Evolutionary conservation across 2,888 invertebrate genomes (phyloP).

Genomic region (Cryptus viduatorius): DNA sequence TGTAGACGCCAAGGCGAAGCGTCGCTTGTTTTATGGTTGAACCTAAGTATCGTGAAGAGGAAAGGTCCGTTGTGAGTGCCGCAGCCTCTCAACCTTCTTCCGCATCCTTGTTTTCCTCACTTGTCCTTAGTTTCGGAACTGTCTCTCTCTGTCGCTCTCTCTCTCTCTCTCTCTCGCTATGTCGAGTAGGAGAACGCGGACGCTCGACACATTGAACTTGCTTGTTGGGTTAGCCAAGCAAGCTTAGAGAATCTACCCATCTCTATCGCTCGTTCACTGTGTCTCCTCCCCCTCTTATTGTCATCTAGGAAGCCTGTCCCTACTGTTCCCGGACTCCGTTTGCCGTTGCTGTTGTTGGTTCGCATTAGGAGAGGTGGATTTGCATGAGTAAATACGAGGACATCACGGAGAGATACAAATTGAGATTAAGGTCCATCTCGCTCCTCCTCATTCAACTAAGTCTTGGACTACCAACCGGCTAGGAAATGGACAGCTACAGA

Average conservation of each 20-base stretch:
- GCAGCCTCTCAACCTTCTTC: slow-evolving; percentile 20
- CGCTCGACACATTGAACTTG: slow-evolving; percentile 54
- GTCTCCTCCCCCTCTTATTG: slow-evolving; percentile 48
- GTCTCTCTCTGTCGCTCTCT: not conserved
- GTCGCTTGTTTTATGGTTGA: slow-evolving; percentile 74
- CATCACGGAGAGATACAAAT: slow-evolving; percentile 74
- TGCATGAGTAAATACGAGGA: slow-evolving; percentile 77
- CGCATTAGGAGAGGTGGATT: slow-evolving; percentile 74
- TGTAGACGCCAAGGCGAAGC: slow-evolving; percentile 42
- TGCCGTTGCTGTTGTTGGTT: slow-evolving; percentile 64
- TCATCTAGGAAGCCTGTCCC: slow-evolving; percentile 56
- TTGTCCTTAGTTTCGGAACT: slow-evolving; percentile 42
- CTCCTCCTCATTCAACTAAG: slow-evolving; percentile 66
- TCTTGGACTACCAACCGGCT: slow-evolving; percentile 26
- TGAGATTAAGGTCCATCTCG: slow-evolving; percentile 74
- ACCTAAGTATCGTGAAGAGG: slow-evolving; percentile 71
- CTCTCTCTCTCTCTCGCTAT: not conserved
- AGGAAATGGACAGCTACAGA: slow-evolving; percentile 55
- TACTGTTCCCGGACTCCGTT: slow-evolving; percentile 43
- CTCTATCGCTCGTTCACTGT: slow-evolving; percentile 39
- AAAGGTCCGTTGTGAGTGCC: slow-evolving; percentile 38
- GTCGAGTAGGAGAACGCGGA: slow-evolving; percentile 38
- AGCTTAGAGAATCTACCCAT: slow-evolving; percentile 50
- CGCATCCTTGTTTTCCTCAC: slow-evolving; percentile 23
- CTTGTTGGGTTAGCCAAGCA: slow-evolving; percentile 38